phyloP scores from a whole-genome alignment of 2,888 invertebrate genomes.

The Meganola albula region DNA sequence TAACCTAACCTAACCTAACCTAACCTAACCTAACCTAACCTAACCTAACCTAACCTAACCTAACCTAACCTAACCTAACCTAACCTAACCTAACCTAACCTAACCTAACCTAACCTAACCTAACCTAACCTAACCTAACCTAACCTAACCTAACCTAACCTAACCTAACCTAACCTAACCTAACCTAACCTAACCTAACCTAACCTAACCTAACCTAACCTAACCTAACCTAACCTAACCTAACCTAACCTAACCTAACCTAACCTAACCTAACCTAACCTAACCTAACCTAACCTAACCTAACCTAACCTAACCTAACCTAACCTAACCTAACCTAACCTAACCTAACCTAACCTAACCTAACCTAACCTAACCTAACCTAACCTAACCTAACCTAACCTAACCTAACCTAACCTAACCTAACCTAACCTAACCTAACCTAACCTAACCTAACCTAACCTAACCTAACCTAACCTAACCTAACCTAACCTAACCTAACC shows the following conservation, averaged over 20 bases:
- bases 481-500: slow-evolving; percentile 14
- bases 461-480: slow-evolving; percentile 16
- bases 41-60: too few relatives aligned
- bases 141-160: slow-evolving; percentile 5
- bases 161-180: slow-evolving; percentile 17
- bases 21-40: too few relatives aligned
- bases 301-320: slow-evolving; percentile 14
- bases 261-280: slow-evolving; percentile 20
- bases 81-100: too few relatives aligned
- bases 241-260: slow-evolving; percentile 16
- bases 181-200: slow-evolving; percentile 19
- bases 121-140: slow-evolving; percentile 8
- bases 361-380: slow-evolving; percentile 21
- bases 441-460: slow-evolving; percentile 8
- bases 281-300: slow-evolving; percentile 16
- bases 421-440: slow-evolving; percentile 14
- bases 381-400: slow-evolving; percentile 25
- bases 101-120: slow-evolving; percentile 11
- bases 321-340: slow-evolving; percentile 12
- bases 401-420: slow-evolving; percentile 12
- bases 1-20: too few relatives aligned
- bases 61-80: too few relatives aligned
- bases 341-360: slow-evolving; percentile 11
- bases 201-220: slow-evolving; percentile 20
- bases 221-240: slow-evolving; percentile 19